Evolutionary conservation across 2,888 invertebrate species (phyloP).

Genomic region (Eilema sororculum): DNA sequence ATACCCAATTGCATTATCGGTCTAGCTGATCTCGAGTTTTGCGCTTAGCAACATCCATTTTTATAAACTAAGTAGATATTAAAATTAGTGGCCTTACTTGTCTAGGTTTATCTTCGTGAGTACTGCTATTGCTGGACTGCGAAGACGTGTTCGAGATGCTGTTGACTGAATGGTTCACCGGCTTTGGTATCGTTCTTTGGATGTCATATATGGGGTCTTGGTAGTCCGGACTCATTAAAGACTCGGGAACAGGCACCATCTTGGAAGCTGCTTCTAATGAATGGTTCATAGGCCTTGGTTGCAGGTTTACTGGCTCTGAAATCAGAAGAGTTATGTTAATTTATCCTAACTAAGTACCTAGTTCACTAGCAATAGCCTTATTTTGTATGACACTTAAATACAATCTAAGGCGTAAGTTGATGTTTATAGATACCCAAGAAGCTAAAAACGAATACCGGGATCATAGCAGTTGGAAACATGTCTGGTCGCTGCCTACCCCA

Average conservation of each 20-base stretch:
- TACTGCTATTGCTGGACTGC: conserved; percentile 75
- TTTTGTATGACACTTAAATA: too few species aligned
- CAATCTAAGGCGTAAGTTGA: too few species aligned
- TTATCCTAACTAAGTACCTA: not conserved
- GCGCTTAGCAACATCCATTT: too few species aligned
- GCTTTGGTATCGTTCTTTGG: conserved; percentile 73
- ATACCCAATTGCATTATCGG: too few species aligned
- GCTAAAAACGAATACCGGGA: too few species aligned
- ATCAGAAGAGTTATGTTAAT: not conserved
- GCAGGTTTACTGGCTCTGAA: conserved; percentile 28
- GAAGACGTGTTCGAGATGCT: conserved; percentile 64
- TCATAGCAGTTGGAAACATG: too few species aligned
- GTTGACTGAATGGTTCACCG: conserved; percentile 59
- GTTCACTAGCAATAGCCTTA: too few species aligned
- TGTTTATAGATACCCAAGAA: too few species aligned
- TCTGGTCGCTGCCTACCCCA: too few species aligned
- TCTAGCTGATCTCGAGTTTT: too few species aligned
- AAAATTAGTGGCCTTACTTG: conserved; percentile 38
- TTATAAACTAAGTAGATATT: too few species aligned
- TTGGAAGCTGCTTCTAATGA: conserved; percentile 94
- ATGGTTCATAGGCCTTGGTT: conserved; percentile 74
- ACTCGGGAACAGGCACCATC: conserved; percentile 95
- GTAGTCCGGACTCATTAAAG: conserved; percentile 94
- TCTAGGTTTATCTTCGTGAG: conserved; percentile 69
- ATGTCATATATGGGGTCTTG: conserved; percentile 84